Conservation (phyloP, 2,797 vertebrate genomes). For the Mus caroli region DNA sequence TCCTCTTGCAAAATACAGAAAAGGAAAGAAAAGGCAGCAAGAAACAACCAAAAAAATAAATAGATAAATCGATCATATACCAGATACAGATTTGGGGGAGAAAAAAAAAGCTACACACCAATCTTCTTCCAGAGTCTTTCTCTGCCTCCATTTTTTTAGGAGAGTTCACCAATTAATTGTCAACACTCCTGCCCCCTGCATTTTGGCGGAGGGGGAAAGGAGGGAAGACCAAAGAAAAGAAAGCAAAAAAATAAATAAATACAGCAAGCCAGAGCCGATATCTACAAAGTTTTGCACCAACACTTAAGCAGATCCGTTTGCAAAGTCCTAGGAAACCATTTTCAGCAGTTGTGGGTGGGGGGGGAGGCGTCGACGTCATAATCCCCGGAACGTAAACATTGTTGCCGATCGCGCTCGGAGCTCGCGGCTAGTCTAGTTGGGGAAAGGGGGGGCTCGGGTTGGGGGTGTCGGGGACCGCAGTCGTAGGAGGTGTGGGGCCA, state of each 20-base stretch:
- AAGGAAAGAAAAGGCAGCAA: slow-evolving; percentile 83
- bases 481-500: slow-evolving; percentile 62
- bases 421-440: slow-evolving; percentile 55
- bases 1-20: slow-evolving; percentile 85
- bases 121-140: slow-evolving; percentile 95
- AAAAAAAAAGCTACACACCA: slow-evolving; percentile 95
- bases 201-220: slow-evolving; percentile 87
- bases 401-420: slow-evolving; percentile 90
- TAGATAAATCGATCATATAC: slow-evolving; percentile 79
- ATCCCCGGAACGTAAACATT: slow-evolving; percentile 95
- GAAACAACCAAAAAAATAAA: slow-evolving; percentile 71
- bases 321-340: slow-evolving; percentile 96
- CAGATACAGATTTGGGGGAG: slow-evolving; percentile 84
- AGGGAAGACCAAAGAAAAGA: slow-evolving; percentile 83
- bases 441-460: slow-evolving; percentile 49
- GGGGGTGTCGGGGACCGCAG: slow-evolving; percentile 58
- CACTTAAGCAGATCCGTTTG: slow-evolving; percentile 90
- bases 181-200: slow-evolving; percentile 90
- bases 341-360: slow-evolving; percentile 88
- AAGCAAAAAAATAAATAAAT: slow-evolving; percentile 85
- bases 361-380: slow-evolving; percentile 93
- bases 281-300: slow-evolving; percentile 89
- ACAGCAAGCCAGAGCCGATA: slow-evolving; percentile 87
- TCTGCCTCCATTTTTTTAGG: slow-evolving; percentile 94
- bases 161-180: slow-evolving; percentile 92